phyloP scores from a whole-genome alignment of 2,888 invertebrate species.

The Tenodera sinensis region DNA sequence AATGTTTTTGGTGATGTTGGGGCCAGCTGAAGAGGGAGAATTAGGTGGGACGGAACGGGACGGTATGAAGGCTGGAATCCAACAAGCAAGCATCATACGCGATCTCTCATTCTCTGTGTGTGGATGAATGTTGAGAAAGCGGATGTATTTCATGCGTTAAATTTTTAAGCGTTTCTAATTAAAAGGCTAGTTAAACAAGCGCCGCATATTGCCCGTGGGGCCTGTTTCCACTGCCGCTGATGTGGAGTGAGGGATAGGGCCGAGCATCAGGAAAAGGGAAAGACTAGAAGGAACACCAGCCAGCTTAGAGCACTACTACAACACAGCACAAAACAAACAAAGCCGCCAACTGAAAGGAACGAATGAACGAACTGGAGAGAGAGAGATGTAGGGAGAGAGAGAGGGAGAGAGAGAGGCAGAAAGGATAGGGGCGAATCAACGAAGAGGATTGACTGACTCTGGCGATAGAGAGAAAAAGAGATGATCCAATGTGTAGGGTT shows the following conservation, averaged over 20 bases:
- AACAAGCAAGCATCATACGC: neutral
- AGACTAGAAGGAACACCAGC: neutral
- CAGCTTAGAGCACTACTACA: constrained; percentile 6
- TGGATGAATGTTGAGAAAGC: constrained; percentile 33
- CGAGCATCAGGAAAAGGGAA: constrained; percentile 10
- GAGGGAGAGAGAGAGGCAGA: neutral
- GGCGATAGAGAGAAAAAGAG: constrained; percentile 1
- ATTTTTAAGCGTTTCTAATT: constrained; percentile 50
- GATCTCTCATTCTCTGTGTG: neutral
- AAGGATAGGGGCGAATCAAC: neutral
- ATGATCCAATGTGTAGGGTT: neutral
- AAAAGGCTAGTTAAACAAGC: constrained; percentile 49
- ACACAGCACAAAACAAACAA: constrained; percentile 26
- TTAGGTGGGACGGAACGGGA: neutral
- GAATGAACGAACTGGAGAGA: neutral
- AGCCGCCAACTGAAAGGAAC: neutral
- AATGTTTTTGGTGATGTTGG: neutral
- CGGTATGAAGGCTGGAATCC: neutral
- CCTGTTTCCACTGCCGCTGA: neutral
- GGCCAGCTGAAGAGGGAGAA: neutral
- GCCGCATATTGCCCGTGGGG: constrained; percentile 6
- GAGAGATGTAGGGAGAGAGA: neutral
- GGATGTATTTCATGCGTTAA: constrained; percentile 45
- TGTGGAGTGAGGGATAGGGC: constrained; percentile 8
- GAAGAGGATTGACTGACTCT: neutral